Conservation (phyloP, 2,888 invertebrate species). For the Zaprionus obscuricornis region DNA sequence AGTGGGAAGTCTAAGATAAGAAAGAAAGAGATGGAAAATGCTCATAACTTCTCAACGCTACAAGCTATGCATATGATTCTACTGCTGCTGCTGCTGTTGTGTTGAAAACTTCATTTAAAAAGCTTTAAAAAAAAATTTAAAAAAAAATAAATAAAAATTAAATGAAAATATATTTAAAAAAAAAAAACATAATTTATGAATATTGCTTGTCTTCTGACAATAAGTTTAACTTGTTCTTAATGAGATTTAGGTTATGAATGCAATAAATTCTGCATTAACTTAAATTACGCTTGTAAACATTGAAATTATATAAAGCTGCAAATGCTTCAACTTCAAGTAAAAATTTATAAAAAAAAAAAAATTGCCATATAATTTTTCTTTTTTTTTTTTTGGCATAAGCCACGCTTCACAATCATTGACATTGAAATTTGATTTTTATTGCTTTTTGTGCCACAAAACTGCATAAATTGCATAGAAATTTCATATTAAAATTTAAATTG, state of each 20-base stretch:
- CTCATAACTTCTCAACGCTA: neutral
- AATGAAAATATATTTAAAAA: too few relatives aligned
- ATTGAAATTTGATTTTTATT: slow-evolving; percentile 57
- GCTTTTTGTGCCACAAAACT: slow-evolving; percentile 19
- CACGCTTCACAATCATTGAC: slow-evolving; percentile 54
- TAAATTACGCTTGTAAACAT: too few relatives aligned
- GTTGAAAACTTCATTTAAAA: too few relatives aligned
- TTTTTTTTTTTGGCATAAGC: slow-evolving; percentile 12
- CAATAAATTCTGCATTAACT: slow-evolving; percentile 15
- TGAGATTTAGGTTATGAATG: slow-evolving; percentile 35
- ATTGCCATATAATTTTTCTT: neutral
- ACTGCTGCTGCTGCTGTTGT: neutral
- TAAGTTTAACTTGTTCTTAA: slow-evolving; percentile 25
- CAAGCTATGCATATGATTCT: too few relatives aligned
- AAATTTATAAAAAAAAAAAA: slow-evolving; percentile 5
- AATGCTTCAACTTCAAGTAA: too few relatives aligned
- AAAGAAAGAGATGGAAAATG: too few relatives aligned
- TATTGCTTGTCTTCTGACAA: slow-evolving; percentile 54
- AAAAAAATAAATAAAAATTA: too few relatives aligned
- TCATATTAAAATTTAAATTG: slow-evolving; percentile 28
- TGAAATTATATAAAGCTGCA: too few relatives aligned
- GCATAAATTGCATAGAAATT: slow-evolving; percentile 45
- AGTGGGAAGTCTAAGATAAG: too few relatives aligned
- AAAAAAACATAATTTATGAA: slow-evolving; percentile 74
- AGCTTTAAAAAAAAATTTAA: too few relatives aligned